Evolutionary conservation across 1,140 invertebrate species (phyloP).

Genomic region (Ostrea denselamellosa): DNA sequence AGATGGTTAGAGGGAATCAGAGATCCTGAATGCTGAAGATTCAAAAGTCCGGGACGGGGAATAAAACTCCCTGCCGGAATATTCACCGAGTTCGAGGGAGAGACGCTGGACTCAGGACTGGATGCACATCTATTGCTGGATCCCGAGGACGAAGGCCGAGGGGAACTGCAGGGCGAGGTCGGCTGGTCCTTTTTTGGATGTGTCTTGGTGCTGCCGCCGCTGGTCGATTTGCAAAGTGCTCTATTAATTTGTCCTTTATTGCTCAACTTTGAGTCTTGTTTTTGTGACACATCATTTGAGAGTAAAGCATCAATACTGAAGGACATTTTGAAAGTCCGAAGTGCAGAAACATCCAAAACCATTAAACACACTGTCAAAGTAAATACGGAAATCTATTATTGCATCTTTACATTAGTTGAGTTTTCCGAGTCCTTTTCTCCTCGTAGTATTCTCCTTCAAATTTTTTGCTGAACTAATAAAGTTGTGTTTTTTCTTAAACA

Average conservation of each 20-base stretch:
- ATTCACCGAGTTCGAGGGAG: constrained; percentile 54
- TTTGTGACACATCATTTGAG: constrained; percentile 59
- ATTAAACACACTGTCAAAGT: not conserved
- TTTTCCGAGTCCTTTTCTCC: not conserved
- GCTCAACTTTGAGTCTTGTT: constrained; percentile 38
- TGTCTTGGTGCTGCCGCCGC: not conserved
- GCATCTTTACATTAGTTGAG: not conserved
- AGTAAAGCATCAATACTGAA: constrained; percentile 75
- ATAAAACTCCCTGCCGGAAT: constrained; percentile 66
- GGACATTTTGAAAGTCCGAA: constrained; percentile 50
- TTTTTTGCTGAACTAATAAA: not conserved
- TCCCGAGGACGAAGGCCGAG: constrained; percentile 63
- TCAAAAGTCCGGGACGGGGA: constrained; percentile 72
- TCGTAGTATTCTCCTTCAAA: not conserved
- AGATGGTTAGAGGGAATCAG: constrained; percentile 60
- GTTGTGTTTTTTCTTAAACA: not conserved
- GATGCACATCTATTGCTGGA: constrained; percentile 64
- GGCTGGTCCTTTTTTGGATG: constrained; percentile 23
- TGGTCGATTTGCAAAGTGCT: not conserved
- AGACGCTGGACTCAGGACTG: constrained; percentile 69
- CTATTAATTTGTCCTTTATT: constrained; percentile 18
- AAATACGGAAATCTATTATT: not conserved
- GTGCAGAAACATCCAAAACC: not conserved
- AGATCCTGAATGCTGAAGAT: constrained; percentile 59
- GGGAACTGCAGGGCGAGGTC: constrained; percentile 47